Conservation (phyloP, 2,888 invertebrate species). For the Nymphalis c-album region DNA sequence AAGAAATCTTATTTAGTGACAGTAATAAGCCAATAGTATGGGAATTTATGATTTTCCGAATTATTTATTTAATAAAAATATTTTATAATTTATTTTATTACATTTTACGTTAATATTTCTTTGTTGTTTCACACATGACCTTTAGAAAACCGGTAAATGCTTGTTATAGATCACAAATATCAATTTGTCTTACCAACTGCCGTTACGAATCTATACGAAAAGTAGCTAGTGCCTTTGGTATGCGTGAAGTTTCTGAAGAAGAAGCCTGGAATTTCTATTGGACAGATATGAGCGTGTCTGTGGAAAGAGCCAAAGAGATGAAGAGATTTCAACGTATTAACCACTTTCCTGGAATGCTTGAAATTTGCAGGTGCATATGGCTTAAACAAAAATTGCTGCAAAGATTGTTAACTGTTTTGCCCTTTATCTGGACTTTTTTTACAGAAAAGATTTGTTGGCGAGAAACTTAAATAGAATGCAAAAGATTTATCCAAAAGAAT, state of each 20-base stretch:
- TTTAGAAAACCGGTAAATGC: no score
- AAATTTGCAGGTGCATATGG: slow-evolving; percentile 85
- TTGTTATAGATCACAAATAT: slow-evolving; percentile 69
- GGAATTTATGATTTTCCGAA: no score
- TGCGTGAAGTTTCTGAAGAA: slow-evolving; percentile 88
- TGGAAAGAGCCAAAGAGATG: slow-evolving; percentile 94
- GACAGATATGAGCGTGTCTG: slow-evolving; percentile 93
- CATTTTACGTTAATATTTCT: no score
- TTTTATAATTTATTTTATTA: no score
- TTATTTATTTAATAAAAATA: no score
- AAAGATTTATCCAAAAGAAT: slow-evolving; percentile 93
- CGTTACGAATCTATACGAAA: slow-evolving; percentile 88
- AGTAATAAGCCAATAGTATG: no score
- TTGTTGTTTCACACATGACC: no score
- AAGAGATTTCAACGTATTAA: slow-evolving; percentile 95
- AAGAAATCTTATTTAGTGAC: no score
- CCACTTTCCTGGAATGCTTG: slow-evolving; percentile 95
- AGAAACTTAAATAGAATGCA: slow-evolving; percentile 95
- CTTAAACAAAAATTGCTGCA: not conserved
- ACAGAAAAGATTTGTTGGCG: slow-evolving; percentile 92
- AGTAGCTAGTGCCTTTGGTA: slow-evolving; percentile 86
- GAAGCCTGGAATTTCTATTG: slow-evolving; percentile 95
- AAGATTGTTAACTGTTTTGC: not conserved
- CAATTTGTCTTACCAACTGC: slow-evolving; percentile 86
- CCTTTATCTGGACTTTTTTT: slow-evolving; percentile 2